These are phyloP conservation scores for Argynnis bischoffii DNA, from an alignment of 2,888 invertebrate genomes.

Conservation along the genomic window DNA sequence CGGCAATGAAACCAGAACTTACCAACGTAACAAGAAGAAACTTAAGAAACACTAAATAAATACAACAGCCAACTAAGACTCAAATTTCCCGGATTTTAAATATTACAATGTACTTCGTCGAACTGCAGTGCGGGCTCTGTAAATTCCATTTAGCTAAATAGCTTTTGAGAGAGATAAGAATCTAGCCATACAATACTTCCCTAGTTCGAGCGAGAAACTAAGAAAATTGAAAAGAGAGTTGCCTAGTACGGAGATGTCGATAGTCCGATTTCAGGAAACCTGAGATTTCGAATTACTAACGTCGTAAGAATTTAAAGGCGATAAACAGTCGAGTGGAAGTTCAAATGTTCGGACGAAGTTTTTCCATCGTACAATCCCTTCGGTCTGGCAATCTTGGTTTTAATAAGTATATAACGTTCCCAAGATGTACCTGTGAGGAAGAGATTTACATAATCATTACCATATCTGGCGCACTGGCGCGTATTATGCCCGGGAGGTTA, in stretches of 20 bases:
- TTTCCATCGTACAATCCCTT: constrained; percentile 70
- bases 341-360: constrained; percentile 58
- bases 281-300: constrained; percentile 74
- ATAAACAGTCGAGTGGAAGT: constrained; percentile 63
- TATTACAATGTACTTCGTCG: constrained; percentile 80
- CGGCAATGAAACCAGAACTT: constrained; percentile 1
- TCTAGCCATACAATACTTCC: constrained; percentile 80
- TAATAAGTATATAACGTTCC: constrained; percentile 81
- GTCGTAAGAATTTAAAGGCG: constrained; percentile 71
- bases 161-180: constrained; percentile 81
- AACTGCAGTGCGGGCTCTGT: constrained; percentile 82
- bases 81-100: constrained; percentile 79
- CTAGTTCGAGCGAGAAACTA: constrained; percentile 75
- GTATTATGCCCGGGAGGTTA: constrained; percentile 82
- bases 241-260: constrained; percentile 73
- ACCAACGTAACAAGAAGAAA: constrained; percentile 24
- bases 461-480: constrained; percentile 81
- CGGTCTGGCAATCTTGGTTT: constrained; percentile 78
- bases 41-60: constrained; percentile 67
- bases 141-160: constrained; percentile 83
- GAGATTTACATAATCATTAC: constrained; percentile 83
- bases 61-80: constrained; percentile 73
- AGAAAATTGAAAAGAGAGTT: constrained; percentile 82
- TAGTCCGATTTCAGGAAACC: constrained; percentile 76
- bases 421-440: constrained; percentile 80